phyloP scores from a whole-genome alignment of 2,113 vertebrate genomes.

The Maccullochella peelii region DNA sequence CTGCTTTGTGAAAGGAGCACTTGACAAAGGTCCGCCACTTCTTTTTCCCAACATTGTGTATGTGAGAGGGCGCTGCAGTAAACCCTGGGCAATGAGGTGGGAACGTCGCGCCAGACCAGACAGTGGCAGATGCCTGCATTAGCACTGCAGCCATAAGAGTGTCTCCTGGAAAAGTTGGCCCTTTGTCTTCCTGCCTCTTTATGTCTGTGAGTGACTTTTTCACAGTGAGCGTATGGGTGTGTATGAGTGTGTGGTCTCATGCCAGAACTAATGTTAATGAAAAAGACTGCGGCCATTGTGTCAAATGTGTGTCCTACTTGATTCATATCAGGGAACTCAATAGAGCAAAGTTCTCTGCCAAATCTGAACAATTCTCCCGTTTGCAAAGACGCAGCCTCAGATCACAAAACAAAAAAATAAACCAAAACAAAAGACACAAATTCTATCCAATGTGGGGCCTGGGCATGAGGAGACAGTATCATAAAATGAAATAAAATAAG shows the following conservation, averaged over 20 bases:
- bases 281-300: slow-evolving; percentile 1
- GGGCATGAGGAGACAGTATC: neutral
- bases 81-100: slow-evolving; percentile 74
- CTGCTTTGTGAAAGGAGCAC: slow-evolving; percentile 91
- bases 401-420: neutral
- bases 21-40: slow-evolving; percentile 91
- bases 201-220: slow-evolving; percentile 62
- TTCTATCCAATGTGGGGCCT: neutral
- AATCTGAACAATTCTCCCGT: neutral
- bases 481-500: neutral
- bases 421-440: neutral
- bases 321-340: neutral
- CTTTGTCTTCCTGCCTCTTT: slow-evolving; percentile 87
- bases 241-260: slow-evolving; percentile 32
- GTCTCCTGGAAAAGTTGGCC: slow-evolving; percentile 86
- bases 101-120: slow-evolving; percentile 79
- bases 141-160: slow-evolving; percentile 89
- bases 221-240: slow-evolving; percentile 59
- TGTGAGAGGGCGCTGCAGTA: slow-evolving; percentile 70
- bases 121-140: slow-evolving; percentile 96
- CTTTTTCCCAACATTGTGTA: slow-evolving; percentile 88
- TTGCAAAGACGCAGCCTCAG: neutral
- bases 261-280: neutral
- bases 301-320: slow-evolving; percentile 10
- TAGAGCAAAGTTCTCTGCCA: neutral